Percentiles rank a stretch among this genome's conserved stretches.
Evolutionary conservation across 2,888 invertebrate species (phyloP).

Genomic region (Pilophorus perplexus): DNA sequence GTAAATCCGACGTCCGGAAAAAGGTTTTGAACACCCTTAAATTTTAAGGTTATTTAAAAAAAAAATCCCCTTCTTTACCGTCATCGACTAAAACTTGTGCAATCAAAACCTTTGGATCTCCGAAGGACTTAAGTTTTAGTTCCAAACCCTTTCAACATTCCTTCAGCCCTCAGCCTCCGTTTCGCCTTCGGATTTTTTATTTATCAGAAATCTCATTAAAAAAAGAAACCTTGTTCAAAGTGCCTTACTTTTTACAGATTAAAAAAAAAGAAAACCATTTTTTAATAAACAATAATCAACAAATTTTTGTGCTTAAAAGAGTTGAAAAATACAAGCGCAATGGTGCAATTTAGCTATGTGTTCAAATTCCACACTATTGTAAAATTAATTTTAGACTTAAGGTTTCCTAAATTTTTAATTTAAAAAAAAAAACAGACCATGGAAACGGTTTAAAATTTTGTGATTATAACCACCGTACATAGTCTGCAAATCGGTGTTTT

Average conservation of each 20-base stretch:
- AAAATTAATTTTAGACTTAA: conserved; percentile 39
- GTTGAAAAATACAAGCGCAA: conserved; percentile 31
- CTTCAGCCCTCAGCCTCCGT: conserved; percentile 11
- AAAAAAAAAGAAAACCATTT: conserved; percentile 15
- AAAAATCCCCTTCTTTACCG: conserved; percentile 2
- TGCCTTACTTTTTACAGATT: conserved; percentile 36
- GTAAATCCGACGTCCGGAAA: no score
- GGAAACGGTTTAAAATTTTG: conserved; percentile 14
- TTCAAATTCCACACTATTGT: conserved; percentile 40
- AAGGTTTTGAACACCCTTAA: not conserved
- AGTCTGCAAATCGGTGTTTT: conserved; percentile 37
- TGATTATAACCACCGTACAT: conserved; percentile 37
- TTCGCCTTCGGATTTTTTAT: conserved; percentile 13
- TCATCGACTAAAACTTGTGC: no score
- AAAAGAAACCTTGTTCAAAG: conserved; percentile 30
- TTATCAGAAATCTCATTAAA: conserved; percentile 19
- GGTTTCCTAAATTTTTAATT: conserved; percentile 35
- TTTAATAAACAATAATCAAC: conserved; percentile 29
- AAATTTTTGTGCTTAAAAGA: conserved; percentile 38
- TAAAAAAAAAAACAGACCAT: conserved; percentile 7
- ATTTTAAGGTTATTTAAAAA: not conserved
- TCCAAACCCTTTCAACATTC: conserved; percentile 2
- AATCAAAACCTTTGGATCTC: no score
- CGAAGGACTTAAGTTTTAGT: not conserved
- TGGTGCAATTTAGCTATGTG: conserved; percentile 41